Evolutionary conservation across 2,113 vertebrate genomes (phyloP).

Genomic region (Solea solea): DNA sequence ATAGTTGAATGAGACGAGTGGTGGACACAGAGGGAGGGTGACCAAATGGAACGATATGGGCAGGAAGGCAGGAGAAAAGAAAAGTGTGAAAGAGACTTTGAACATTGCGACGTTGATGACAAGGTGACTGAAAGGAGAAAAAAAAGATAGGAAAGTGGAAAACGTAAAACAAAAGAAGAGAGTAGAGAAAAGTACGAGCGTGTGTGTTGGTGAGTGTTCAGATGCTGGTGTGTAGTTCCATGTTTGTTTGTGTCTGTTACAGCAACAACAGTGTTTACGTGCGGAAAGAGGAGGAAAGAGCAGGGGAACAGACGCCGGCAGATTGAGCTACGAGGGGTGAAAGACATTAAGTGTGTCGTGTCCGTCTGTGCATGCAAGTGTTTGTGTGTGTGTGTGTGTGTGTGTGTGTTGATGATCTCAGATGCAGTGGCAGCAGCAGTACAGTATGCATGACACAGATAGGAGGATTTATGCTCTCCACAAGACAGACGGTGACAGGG

Average conservation of each 20-base stretch:
- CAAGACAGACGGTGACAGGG: conserved; percentile 68
- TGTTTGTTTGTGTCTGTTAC: conserved; percentile 51
- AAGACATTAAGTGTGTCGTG: conserved; percentile 67
- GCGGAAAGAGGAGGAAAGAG: conserved; percentile 36
- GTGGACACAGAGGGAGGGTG: conserved; percentile 3
- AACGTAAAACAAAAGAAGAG: neutral
- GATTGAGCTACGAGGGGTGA: conserved; percentile 68
- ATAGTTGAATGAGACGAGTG: neutral
- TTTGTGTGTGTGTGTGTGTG: conserved; percentile 20
- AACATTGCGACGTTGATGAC: conserved; percentile 8
- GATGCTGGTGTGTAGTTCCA: conserved; percentile 28
- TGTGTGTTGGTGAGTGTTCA: neutral
- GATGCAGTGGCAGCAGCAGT: conserved; percentile 58
- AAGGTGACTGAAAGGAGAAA: conserved; percentile 5
- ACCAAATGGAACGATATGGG: neutral
- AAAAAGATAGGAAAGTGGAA: neutral
- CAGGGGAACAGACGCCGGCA: conserved; percentile 60
- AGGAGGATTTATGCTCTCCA: conserved; percentile 69
- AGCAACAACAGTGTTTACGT: conserved; percentile 52
- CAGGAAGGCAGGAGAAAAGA: neutral
- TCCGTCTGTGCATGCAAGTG: conserved; percentile 52
- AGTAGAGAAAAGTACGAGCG: neutral
- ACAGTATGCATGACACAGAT: conserved; percentile 72
- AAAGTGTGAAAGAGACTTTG: conserved; percentile 1
- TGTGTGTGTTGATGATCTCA: conserved; percentile 58